Conservation (phyloP, 2,888 invertebrate species). For the Monoplex corrugatus region DNA sequence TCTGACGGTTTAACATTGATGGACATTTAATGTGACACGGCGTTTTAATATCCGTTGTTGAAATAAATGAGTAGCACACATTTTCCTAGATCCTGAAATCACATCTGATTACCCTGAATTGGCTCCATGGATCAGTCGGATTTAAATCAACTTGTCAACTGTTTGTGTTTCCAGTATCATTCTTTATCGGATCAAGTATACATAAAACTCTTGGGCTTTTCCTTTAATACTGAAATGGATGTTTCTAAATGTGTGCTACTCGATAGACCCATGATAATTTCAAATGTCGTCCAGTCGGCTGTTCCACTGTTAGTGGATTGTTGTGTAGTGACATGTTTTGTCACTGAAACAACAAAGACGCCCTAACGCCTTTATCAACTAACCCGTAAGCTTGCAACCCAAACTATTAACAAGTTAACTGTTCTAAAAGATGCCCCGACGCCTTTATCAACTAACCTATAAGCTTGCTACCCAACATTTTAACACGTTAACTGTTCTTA, state of each 20-base stretch:
- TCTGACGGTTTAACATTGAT: too few species aligned
- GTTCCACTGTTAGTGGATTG: background rate
- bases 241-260: too few species aligned
- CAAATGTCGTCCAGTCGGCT: too few species aligned
- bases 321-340: background rate
- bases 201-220: too few species aligned
- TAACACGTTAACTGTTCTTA: background rate
- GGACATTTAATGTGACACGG: background rate
- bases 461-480: background rate
- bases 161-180: too few species aligned
- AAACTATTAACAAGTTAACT: background rate
- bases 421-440: background rate
- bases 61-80: conserved; percentile 1
- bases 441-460: background rate
- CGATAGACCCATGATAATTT: too few species aligned
- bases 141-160: too few species aligned
- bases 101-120: too few species aligned
- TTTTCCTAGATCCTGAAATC: too few species aligned
- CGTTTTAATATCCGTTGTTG: background rate
- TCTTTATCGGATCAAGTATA: too few species aligned
- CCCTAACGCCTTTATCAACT: background rate
- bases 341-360: background rate
- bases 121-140: too few species aligned
- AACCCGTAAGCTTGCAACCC: conserved; percentile 3
- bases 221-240: too few species aligned